phyloP scores from a whole-genome alignment of 1,140 invertebrate genomes.

The Drosophila rhopaloa region DNA sequence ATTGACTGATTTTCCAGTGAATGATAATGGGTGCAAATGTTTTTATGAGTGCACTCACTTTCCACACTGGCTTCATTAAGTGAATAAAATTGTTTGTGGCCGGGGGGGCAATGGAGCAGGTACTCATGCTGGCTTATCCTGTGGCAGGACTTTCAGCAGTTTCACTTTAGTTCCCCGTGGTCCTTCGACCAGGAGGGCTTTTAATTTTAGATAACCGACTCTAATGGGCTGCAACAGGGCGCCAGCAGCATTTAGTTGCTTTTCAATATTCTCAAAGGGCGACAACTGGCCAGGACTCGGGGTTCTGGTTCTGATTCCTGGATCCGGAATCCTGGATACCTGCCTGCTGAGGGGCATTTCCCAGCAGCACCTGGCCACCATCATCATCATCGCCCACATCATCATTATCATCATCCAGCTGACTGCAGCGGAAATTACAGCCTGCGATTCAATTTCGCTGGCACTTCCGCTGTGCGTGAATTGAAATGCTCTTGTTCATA shows the following conservation, averaged over 20 bases:
- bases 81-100: conserved; percentile 60
- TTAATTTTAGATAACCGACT: conserved; percentile 69
- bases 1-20: background rate
- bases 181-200: conserved; percentile 20
- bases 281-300: background rate
- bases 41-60: conserved; percentile 5
- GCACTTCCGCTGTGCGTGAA: conserved; percentile 74
- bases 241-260: conserved; percentile 56
- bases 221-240: conserved; percentile 54
- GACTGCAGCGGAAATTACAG: conserved; percentile 75
- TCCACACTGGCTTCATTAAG: conserved; percentile 47
- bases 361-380: background rate
- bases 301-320: conserved; percentile 1
- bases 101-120: conserved; percentile 1
- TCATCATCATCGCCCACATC: conserved; percentile 5
- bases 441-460: conserved; percentile 78
- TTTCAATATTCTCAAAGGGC: conserved; percentile 52
- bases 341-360: background rate
- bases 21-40: background rate
- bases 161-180: background rate
- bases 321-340: conserved; percentile 4
- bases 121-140: conserved; percentile 14
- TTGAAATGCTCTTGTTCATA: conserved; percentile 67
- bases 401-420: conserved; percentile 30
- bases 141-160: background rate